These are phyloP conservation scores for Mastomys coucha DNA, from an alignment of 2,113 vertebrate genomes.

Conservation along the genomic window DNA sequence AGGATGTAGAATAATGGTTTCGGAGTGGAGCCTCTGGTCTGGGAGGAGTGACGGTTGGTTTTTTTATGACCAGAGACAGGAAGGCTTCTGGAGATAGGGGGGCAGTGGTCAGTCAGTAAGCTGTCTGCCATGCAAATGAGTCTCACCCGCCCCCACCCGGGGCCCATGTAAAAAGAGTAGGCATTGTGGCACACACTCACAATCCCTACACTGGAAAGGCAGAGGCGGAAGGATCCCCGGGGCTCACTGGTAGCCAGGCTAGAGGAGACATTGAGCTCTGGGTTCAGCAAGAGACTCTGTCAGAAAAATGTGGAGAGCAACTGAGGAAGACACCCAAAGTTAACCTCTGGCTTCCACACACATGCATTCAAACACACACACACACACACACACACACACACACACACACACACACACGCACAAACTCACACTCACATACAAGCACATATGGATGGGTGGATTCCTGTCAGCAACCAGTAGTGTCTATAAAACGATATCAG, in stretches of 20 bases:
- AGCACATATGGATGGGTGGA: background rate
- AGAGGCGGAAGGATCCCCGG: background rate
- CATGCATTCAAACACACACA: background rate
- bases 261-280: background rate
- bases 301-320: background rate
- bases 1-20: background rate
- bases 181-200: background rate
- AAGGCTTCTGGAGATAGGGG: background rate
- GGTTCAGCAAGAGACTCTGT: background rate
- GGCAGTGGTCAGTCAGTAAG: background rate
- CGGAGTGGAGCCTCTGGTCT: background rate
- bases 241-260: background rate
- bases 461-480: background rate
- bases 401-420: rapidly evolving
- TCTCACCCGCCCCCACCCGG: background rate
- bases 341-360: background rate
- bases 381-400: background rate
- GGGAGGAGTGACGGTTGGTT: background rate
- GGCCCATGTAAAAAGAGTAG: background rate
- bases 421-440: too few relatives aligned
- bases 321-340: background rate
- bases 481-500: rapidly evolving
- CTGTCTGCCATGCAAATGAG: background rate
- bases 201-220: background rate
- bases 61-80: background rate